Evolutionary conservation across 1,140 invertebrate species (phyloP), one percentile per base, ranked within the genome.

Genomic region (Brachionus asplanchnoidis): DNA sequence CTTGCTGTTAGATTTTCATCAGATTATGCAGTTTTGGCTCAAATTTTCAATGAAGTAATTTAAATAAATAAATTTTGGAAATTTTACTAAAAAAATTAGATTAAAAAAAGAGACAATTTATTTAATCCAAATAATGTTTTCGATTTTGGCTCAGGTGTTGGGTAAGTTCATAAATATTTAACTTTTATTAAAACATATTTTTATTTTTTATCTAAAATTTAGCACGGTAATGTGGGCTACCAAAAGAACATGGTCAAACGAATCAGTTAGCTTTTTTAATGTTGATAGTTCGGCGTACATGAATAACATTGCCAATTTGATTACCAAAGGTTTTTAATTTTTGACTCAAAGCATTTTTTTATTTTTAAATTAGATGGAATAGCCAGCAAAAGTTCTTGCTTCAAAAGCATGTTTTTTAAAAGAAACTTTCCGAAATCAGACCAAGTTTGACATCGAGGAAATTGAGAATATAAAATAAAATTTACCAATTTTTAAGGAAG

Each of bases 81-180:
- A 65, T 82, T 32, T 82, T 32, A n/a, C 40, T 65, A 65, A 82
- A n/a, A 80, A 65, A 20, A 26, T 26, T 7, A 82, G 79, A 82
- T 82, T 12, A 60, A 82, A 82, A 82, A 82, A 46, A 82, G 53
- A 82, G 79, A 82, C 26, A 11, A 36, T 32, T 36, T n/a, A 11
- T 82, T 82, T 26, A 2, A 17, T 40, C 79, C 79, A 12, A 60
- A 68, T 9, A 20, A 82, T 26, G 20, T 68, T 1, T 82, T 82
- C 32, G 79, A 82, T 46, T 82, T 82, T 82, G 79, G 79, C 9
- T 82, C 79, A 65, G 79, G 79, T 9, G 40, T 68, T 5, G 79
- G 73, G 73, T 77, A 50, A n/a, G 6, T 44, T 23, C 8, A 44
- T 9, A 36, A 36, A 36, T 0, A 36, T 5, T 36, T 6, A 7